Evolutionary conservation across 2,113 vertebrate genomes (phyloP), one percentile per base, ranked within the genome.

Genomic region (Anas platyrhynchos): DNA sequence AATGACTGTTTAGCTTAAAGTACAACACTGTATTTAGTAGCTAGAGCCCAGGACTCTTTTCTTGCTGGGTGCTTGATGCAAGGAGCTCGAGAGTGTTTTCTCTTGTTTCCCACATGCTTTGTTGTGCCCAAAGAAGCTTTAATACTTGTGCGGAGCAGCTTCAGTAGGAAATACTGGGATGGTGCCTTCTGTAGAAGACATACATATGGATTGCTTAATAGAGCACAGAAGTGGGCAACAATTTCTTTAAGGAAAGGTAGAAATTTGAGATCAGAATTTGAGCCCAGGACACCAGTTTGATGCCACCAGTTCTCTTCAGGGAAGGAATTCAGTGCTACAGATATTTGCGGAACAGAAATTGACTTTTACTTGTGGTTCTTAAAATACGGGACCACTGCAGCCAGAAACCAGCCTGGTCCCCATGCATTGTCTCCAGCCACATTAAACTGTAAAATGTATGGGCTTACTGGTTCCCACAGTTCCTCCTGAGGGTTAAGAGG

Each of bases 1-100:
- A 61, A 34, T 12, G 52, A 78, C 62, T 93, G 77, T 83, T 94
- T 78, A 93, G 27, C 72, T 94, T 96, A 86, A 26, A 86, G 75
- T 46, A 86, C 16, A 93, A 72, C 38, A 29, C 52, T 43, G 16
- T 48, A 55, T 83, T 83, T 88, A 67, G 46, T 13, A 52, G 61
- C 56, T 48, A 54, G 34, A 86, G 65, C 11, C 55, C 43, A 90
- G 32, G 36, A 80, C 16, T 36, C 10, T 16, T 50, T 72, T 29
- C 46, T 52, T 9, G 3, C 38, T 6, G 3, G 29, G 50, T 7
- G 3, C 55, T 71, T 56, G n/a, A 92, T 72, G 56, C 32, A 82
- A 78, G 74, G 34, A 55, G 32, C 52, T 31, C 46, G 71, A 48
- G 36, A 88, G 29, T 13, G 43, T 7, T 43, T 61, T 86, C 54